Conservation (phyloP, 2,797 vertebrate genomes). For the Crypturellus tataupa region DNA sequence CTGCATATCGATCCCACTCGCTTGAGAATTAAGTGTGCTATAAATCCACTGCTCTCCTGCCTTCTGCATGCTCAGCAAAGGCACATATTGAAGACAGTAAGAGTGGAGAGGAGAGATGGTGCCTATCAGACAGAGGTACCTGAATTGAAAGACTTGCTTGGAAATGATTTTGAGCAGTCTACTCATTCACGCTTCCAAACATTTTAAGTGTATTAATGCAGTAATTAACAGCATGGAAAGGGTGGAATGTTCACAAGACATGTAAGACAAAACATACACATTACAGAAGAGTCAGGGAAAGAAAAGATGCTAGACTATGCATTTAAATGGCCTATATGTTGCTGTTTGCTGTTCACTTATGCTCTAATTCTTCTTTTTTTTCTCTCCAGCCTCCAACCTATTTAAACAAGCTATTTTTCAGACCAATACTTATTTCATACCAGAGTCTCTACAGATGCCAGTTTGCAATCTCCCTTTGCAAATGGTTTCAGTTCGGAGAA, state of each 20-base stretch:
- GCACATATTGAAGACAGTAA: not conserved
- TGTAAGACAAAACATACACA: slow-evolving; percentile 51
- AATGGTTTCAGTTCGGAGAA: not conserved
- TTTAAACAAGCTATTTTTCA: not conserved
- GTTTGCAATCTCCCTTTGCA: not conserved
- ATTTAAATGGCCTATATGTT: slow-evolving; percentile 28
- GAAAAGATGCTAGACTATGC: not conserved
- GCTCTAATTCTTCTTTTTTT: not conserved
- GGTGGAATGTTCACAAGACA: slow-evolving; percentile 20
- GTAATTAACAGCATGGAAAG: slow-evolving; percentile 65
- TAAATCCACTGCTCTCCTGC: slow-evolving; percentile 71
- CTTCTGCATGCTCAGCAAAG: slow-evolving; percentile 68
- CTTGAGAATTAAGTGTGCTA: slow-evolving; percentile 74
- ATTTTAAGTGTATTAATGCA: slow-evolving; percentile 62
- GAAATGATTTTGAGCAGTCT: slow-evolving; percentile 48
- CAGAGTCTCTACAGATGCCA: not conserved
- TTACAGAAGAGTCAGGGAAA: slow-evolving; percentile 49
- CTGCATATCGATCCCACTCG: slow-evolving; percentile 76
- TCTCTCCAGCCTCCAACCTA: not conserved
- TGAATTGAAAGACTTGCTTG: slow-evolving; percentile 1
- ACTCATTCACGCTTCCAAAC: not conserved
- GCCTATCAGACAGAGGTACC: not conserved
- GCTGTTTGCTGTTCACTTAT: not conserved
- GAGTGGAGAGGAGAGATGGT: not conserved
- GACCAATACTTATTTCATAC: not conserved